Conservation (phyloP, 1,140 invertebrate species). For the Brevipalpus yothersi region DNA sequence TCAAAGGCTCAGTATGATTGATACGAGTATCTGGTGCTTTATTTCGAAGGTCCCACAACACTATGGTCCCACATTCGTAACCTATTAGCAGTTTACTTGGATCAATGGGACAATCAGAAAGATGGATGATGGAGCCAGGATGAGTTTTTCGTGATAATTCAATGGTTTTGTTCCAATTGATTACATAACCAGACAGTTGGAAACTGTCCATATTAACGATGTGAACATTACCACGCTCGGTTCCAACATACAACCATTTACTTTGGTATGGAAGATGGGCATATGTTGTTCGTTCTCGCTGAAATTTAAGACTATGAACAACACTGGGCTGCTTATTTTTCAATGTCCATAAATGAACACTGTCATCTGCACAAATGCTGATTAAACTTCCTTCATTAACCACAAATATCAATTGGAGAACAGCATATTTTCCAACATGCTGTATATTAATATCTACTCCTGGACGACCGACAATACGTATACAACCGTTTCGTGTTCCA, state of each 20-base stretch:
- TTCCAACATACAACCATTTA: slow-evolving; percentile 96
- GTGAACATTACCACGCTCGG: slow-evolving; percentile 91
- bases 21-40: slow-evolving; percentile 54
- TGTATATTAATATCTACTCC: slow-evolving; percentile 79
- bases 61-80: slow-evolving; percentile 77
- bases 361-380: slow-evolving; percentile 78
- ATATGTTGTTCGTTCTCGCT: slow-evolving; percentile 76
- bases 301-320: slow-evolving; percentile 84
- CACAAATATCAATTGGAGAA: slow-evolving; percentile 73
- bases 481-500: slow-evolving; percentile 77
- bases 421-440: slow-evolving; percentile 49
- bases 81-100: slow-evolving; percentile 86
- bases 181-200: slow-evolving; percentile 83
- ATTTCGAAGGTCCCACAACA: slow-evolving; percentile 77
- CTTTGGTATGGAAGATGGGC: slow-evolving; percentile 44
- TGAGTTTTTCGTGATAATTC: slow-evolving; percentile 89
- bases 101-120: slow-evolving; percentile 85
- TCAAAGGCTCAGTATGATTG: slow-evolving; percentile 34
- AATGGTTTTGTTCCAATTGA: slow-evolving; percentile 99
- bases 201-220: slow-evolving; percentile 90
- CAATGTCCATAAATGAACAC: slow-evolving; percentile 89
- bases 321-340: slow-evolving; percentile 49
- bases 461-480: slow-evolving; percentile 75
- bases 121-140: slow-evolving; percentile 75
- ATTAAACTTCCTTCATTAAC: slow-evolving; percentile 87